phyloP scores from a whole-genome alignment of 2,888 invertebrate species.

The Vesta saturnalis region DNA sequence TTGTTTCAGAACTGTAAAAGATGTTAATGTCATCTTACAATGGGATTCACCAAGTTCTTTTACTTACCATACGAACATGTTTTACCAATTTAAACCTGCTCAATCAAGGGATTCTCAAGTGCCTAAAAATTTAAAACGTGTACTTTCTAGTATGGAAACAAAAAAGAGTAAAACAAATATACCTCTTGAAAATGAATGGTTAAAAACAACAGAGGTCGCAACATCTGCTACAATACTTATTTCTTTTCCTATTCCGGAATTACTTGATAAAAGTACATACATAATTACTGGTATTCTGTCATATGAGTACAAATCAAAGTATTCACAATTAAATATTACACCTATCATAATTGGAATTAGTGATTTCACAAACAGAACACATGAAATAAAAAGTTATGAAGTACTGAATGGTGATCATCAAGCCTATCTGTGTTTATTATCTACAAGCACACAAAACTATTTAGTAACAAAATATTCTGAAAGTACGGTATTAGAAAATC shows the following conservation, averaged over 20 bases:
- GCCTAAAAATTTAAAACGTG: not conserved
- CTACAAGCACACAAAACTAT: slow-evolving; percentile 41
- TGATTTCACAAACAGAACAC: slow-evolving; percentile 27
- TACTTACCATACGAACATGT: slow-evolving; percentile 40
- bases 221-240: slow-evolving; percentile 31
- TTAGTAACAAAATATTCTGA: slow-evolving; percentile 45
- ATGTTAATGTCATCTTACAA: slow-evolving; percentile 40
- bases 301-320: slow-evolving; percentile 17
- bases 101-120: not conserved
- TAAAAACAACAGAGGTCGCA: slow-evolving; percentile 12
- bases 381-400: slow-evolving; percentile 29
- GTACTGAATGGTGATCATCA: slow-evolving; percentile 41
- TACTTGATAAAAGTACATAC: slow-evolving; percentile 22
- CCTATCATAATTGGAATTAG: slow-evolving; percentile 24
- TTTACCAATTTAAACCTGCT: slow-evolving; percentile 9
- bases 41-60: slow-evolving; percentile 40
- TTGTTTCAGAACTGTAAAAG: slow-evolving; percentile 41
- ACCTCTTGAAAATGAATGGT: slow-evolving; percentile 30
- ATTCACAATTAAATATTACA: slow-evolving; percentile 25
- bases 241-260: slow-evolving; percentile 30
- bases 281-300: slow-evolving; percentile 24
- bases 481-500: slow-evolving; percentile 42
- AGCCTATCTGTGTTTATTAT: slow-evolving; percentile 44
- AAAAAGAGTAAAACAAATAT: not conserved
- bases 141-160: not conserved